A percentile compares a stretch with the other conserved stretches of the same genome.
phyloP scores from a whole-genome alignment of 2,888 invertebrate genomes.

The Stramonita haemastoma region DNA sequence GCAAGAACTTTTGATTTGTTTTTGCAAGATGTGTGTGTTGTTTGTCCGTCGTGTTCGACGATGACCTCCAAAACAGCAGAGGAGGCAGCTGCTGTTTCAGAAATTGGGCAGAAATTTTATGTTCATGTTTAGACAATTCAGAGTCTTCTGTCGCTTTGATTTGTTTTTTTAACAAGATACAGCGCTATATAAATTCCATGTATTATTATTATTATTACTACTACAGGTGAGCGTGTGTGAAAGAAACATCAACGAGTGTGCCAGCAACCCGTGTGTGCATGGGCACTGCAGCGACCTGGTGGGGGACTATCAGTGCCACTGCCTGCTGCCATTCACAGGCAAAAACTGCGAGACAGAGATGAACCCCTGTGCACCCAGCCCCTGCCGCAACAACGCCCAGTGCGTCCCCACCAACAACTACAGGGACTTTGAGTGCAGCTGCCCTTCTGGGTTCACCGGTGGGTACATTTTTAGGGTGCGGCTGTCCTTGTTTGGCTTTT shows the following conservation, averaged over 20 bases:
- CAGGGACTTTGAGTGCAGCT: slow-evolving; percentile 67
- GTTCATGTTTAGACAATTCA: too few species aligned
- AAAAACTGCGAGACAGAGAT: slow-evolving; percentile 91
- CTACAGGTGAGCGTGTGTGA: slow-evolving; percentile 82
- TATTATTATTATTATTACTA: too few species aligned
- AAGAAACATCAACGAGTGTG: slow-evolving; percentile 93
- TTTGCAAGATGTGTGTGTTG: too few species aligned
- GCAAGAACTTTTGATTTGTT: too few species aligned
- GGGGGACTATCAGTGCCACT: slow-evolving; percentile 93
- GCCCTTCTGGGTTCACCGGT: slow-evolving; percentile 83
- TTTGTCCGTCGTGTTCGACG: too few species aligned
- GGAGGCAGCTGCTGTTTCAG: too few species aligned
- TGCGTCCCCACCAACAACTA: slow-evolving; percentile 82
- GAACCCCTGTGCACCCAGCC: slow-evolving; percentile 86
- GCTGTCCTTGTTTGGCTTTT: too few species aligned
- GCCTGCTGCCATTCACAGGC: slow-evolving; percentile 93
- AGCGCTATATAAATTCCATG: too few species aligned
- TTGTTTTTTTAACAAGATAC: too few species aligned
- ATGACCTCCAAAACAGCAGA: too few species aligned
- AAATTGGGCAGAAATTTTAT: too few species aligned
- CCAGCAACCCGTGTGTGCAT: slow-evolving; percentile 95
- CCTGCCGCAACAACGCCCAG: slow-evolving; percentile 92
- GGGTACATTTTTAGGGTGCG: slow-evolving; percentile 31
- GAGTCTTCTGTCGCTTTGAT: too few species aligned
- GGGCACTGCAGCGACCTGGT: slow-evolving; percentile 92